phyloP scores from a whole-genome alignment of 2,797 vertebrate species.

The Acrossocheilus fasciatus region DNA sequence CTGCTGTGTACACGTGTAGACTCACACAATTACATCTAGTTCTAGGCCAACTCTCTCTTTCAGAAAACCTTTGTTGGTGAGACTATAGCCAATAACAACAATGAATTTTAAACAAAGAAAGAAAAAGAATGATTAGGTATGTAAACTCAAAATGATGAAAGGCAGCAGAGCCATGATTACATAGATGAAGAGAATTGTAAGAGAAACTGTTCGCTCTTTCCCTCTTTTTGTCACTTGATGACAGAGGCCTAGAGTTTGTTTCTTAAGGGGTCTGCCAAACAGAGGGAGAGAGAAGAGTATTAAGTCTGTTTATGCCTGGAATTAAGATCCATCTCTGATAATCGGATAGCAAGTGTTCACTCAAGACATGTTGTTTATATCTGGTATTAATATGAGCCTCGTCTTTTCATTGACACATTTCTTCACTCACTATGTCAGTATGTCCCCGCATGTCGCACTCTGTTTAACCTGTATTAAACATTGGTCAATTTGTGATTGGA shows the following conservation, averaged over 20 bases:
- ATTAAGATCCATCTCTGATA: not conserved
- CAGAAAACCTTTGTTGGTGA: slow-evolving; percentile 3
- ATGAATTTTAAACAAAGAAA: slow-evolving; percentile 6
- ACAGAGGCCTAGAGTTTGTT: not conserved
- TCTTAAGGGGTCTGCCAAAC: not conserved
- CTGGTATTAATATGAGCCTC: not conserved
- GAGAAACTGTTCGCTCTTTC: not conserved
- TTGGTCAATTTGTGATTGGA: not conserved
- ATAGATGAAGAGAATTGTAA: not conserved
- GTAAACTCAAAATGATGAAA: slow-evolving; percentile 31
- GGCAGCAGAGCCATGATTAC: not conserved
- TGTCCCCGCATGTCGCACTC: not conserved
- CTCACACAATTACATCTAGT: not conserved
- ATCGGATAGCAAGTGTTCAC: not conserved
- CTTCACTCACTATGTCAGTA: not conserved
- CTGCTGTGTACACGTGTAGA: not conserved
- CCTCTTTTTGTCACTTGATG: not conserved
- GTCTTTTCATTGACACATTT: not conserved
- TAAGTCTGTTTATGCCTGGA: not conserved
- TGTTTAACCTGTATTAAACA: not conserved
- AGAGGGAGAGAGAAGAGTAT: not conserved
- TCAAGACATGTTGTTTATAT: not conserved
- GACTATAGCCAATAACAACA: slow-evolving; percentile 8
- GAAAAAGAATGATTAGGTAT: slow-evolving; percentile 10
- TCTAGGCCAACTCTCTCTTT: not conserved